Conservation (phyloP, 2,797 vertebrate species). For the Eurystomus glaucurus region DNA sequence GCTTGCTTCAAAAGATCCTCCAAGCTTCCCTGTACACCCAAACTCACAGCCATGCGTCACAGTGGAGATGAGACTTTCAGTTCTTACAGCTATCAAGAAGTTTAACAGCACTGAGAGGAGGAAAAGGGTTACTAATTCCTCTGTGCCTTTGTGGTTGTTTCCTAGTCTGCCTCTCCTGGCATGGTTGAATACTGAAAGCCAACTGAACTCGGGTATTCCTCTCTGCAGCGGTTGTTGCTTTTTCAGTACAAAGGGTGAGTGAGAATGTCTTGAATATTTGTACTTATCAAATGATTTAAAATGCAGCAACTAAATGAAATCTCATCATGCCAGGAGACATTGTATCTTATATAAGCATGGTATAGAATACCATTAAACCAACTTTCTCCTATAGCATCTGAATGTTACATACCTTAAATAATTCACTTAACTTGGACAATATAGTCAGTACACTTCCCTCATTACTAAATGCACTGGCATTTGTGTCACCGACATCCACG, state of each 20-base stretch:
- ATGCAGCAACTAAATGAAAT: background rate
- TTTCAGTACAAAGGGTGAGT: background rate
- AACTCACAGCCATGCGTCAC: background rate
- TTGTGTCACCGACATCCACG: background rate
- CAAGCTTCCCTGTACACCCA: background rate
- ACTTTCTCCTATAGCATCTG: background rate
- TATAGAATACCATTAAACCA: background rate
- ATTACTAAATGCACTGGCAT: background rate
- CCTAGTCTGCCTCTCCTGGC: background rate
- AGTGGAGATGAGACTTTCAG: background rate
- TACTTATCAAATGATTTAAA: background rate
- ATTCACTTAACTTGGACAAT: background rate
- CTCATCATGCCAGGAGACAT: background rate
- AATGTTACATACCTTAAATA: background rate
- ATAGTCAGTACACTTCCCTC: background rate
- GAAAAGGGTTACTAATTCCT: background rate
- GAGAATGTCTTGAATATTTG: background rate
- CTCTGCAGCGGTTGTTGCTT: background rate
- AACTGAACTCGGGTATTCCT: background rate
- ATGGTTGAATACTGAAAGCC: background rate
- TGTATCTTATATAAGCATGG: rapidly evolving
- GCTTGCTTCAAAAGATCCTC: background rate
- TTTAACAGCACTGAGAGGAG: background rate
- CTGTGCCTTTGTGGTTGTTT: background rate
- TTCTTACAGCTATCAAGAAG: background rate